Evolutionary conservation across 2,797 vertebrate genomes (phyloP).

Genomic region (Sebastes taczanowskii): DNA sequence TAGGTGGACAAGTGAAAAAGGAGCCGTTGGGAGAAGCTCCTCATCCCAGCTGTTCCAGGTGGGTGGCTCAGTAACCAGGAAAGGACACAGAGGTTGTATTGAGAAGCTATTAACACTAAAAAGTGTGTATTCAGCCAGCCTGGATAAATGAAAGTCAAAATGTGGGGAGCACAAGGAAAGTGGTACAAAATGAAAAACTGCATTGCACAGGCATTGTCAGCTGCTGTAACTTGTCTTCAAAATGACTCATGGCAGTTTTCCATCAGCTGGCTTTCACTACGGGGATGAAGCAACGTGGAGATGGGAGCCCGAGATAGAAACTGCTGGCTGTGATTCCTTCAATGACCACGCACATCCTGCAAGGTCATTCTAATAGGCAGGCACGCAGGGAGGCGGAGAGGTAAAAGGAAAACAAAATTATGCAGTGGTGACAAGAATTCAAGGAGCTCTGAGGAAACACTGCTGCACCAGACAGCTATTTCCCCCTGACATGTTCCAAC

Average conservation of each 20-base stretch:
- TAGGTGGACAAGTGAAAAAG: neutral
- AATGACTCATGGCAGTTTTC: constrained; percentile 38
- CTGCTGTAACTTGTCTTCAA: constrained; percentile 22
- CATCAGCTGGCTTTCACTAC: neutral
- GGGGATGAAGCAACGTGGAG: neutral
- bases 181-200: constrained; percentile 1
- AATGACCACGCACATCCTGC: constrained; percentile 42
- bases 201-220: neutral
- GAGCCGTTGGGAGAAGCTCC: neutral
- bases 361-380: constrained; percentile 36
- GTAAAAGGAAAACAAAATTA: neutral
- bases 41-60: neutral
- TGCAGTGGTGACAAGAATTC: neutral
- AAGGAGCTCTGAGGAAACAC: neutral
- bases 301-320: constrained; percentile 6
- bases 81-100: neutral
- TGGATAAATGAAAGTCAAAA: neutral
- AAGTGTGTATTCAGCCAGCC: neutral
- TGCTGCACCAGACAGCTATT: neutral
- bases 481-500: constrained; percentile 12
- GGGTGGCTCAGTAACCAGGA: neutral
- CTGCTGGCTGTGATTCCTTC: constrained; percentile 40
- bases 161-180: neutral
- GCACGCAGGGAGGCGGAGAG: neutral
- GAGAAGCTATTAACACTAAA: neutral